Percentiles rank a stretch among this genome's conserved stretches.
Conservation (phyloP, 2,888 invertebrate genomes). For the Ceraclea dissimilis region DNA sequence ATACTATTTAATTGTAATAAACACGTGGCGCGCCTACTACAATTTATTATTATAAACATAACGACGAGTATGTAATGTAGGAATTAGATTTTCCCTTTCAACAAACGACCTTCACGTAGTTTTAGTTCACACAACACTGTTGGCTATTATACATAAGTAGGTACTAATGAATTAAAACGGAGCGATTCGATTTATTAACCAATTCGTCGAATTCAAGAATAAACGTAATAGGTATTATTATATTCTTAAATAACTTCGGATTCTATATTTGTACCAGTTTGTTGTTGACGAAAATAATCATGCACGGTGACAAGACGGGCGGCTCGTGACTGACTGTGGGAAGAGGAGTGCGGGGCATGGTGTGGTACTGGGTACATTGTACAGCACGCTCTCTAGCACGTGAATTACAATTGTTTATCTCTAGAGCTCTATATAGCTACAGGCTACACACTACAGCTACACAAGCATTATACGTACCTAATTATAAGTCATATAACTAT, state of each 20-base stretch:
- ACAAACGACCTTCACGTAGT: not conserved
- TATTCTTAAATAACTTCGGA: not conserved
- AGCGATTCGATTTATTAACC: not conserved
- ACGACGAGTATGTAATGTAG: too few species aligned
- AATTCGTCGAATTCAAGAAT: not conserved
- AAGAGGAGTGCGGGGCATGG: not conserved
- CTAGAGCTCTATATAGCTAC: too few species aligned
- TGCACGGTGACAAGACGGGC: not conserved
- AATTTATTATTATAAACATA: too few species aligned
- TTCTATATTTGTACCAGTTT: not conserved
- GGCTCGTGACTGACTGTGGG: not conserved
- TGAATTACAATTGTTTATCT: not conserved
- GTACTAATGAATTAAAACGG: not conserved
- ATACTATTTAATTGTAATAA: too few species aligned
- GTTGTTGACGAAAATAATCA: conserved; percentile 2
- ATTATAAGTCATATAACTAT: too few species aligned
- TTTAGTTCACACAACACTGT: not conserved
- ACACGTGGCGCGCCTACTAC: too few species aligned
- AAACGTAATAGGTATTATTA: not conserved
- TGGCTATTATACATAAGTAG: not conserved
- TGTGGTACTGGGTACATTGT: too few species aligned
- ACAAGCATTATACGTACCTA: too few species aligned
- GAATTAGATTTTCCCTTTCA: not conserved
- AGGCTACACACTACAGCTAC: too few species aligned
- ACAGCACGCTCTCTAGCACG: not conserved